phyloP scores from a whole-genome alignment of 1,140 invertebrate genomes.

The Platyscapa corneri region DNA sequence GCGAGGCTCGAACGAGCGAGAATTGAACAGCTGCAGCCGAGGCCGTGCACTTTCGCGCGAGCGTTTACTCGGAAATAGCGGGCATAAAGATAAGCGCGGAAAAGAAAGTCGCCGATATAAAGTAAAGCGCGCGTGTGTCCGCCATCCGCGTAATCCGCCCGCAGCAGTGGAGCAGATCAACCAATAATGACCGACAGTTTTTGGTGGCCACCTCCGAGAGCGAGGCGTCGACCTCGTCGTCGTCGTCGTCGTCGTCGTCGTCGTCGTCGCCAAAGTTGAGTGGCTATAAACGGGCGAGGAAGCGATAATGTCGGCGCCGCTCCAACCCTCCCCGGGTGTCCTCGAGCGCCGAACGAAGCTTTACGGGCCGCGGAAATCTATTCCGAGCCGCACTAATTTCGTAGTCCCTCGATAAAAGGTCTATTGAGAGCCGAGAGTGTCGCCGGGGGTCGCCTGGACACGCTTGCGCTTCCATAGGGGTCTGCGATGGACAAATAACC shows the following conservation, averaged over 20 bases:
- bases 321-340: background rate
- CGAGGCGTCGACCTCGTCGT: background rate
- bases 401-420: background rate
- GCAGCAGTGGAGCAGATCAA: background rate
- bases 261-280: background rate
- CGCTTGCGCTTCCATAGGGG: too few relatives aligned
- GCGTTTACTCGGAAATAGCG: background rate
- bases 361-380: background rate
- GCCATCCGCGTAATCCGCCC: background rate
- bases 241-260: background rate
- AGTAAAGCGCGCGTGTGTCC: background rate
- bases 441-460: too few relatives aligned
- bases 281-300: background rate
- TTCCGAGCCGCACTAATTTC: background rate
- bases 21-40: too few relatives aligned
- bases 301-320: background rate
- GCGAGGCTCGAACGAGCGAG: too few relatives aligned
- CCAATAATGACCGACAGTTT: too few relatives aligned
- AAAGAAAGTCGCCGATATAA: conserved; percentile 18
- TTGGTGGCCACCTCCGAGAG: background rate
- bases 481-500: too few relatives aligned
- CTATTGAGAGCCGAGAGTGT: background rate
- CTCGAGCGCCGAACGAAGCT: background rate
- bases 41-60: background rate
- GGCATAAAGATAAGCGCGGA: background rate